phyloP scores from a whole-genome alignment of 2,797 vertebrate genomes.

The Diglossa cyanea region DNA sequence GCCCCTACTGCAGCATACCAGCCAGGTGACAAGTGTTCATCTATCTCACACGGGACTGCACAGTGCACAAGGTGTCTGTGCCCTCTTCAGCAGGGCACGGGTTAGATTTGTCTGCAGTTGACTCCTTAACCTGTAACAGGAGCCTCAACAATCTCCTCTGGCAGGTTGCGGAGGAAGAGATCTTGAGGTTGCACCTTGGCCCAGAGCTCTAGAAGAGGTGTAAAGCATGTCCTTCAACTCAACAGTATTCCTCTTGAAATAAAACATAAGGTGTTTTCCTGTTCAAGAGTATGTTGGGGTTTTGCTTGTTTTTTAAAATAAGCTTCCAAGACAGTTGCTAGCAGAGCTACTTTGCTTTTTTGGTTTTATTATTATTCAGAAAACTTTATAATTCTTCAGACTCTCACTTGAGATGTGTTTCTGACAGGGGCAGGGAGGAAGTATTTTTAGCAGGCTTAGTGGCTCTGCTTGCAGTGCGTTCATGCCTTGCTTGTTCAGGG shows the following conservation, averaged over 20 bases:
- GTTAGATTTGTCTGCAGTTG: background rate
- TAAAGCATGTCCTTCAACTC: fast-evolving
- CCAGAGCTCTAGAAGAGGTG: background rate
- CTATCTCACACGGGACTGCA: background rate
- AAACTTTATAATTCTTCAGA: background rate
- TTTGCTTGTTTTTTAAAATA: background rate
- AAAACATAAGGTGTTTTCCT: background rate
- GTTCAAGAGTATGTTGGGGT: fast-evolving
- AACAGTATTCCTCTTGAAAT: background rate
- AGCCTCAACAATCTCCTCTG: background rate
- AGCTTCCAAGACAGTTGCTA: background rate
- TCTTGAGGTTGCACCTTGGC: background rate
- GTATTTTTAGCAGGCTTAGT: slow-evolving; percentile 60
- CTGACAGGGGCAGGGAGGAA: background rate
- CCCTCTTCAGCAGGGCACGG: background rate
- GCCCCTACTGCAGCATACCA: too few relatives aligned
- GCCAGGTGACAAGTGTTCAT: background rate
- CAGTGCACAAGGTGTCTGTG: background rate
- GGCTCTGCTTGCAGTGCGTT: slow-evolving; percentile 8
- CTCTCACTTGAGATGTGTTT: background rate
- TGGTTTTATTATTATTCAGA: background rate
- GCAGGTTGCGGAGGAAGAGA: background rate
- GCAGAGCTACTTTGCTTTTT: background rate
- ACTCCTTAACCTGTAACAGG: background rate
- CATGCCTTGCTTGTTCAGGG: slow-evolving; percentile 63